These are phyloP conservation scores for Thymallus thymallus DNA, from an alignment of 2,113 vertebrate species.

Conservation along the genomic window DNA sequence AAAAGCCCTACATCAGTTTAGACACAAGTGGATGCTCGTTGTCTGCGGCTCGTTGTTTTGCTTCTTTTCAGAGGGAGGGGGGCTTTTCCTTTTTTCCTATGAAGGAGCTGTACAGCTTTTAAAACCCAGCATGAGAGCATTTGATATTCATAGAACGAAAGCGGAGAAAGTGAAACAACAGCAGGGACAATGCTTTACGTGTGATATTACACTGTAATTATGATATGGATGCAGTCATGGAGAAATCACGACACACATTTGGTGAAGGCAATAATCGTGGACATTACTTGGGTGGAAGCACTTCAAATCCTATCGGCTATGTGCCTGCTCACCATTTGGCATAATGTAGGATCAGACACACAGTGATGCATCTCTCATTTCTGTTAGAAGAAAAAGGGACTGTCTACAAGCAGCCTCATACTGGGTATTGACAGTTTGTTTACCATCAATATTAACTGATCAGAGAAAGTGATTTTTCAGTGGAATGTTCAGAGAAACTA, in stretches of 20 bases:
- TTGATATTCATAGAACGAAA: slow-evolving; percentile 78
- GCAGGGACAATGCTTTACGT: slow-evolving; percentile 65
- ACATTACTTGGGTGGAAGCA: slow-evolving; percentile 32
- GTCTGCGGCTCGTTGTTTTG: slow-evolving; percentile 52
- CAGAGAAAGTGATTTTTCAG: slow-evolving; percentile 60
- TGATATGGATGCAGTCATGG: slow-evolving; percentile 65
- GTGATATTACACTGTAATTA: slow-evolving; percentile 78
- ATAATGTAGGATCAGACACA: slow-evolving; percentile 54
- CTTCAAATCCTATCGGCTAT: slow-evolving; percentile 41
- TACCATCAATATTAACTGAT: slow-evolving; percentile 70
- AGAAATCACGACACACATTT: slow-evolving; percentile 41
- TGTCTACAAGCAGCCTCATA: slow-evolving; percentile 28
- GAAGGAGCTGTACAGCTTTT: slow-evolving; percentile 66
- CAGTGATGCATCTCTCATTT: slow-evolving; percentile 31
- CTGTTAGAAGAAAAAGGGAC: slow-evolving; percentile 49
- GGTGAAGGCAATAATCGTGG: slow-evolving; percentile 25
- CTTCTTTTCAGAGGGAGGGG: slow-evolving; percentile 60
- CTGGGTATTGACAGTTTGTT: slow-evolving; percentile 58
- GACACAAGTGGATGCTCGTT: slow-evolving; percentile 51
- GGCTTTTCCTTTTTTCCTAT: slow-evolving; percentile 31
- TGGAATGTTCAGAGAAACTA: slow-evolving; percentile 57
- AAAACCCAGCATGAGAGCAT: slow-evolving; percentile 70
- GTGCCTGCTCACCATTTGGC: slow-evolving; percentile 41
- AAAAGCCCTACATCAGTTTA: slow-evolving; percentile 45
- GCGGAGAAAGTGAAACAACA: slow-evolving; percentile 70